These are phyloP conservation scores for Hyles vespertilio DNA, from an alignment of 1,140 invertebrate genomes.

Conservation along the genomic window DNA sequence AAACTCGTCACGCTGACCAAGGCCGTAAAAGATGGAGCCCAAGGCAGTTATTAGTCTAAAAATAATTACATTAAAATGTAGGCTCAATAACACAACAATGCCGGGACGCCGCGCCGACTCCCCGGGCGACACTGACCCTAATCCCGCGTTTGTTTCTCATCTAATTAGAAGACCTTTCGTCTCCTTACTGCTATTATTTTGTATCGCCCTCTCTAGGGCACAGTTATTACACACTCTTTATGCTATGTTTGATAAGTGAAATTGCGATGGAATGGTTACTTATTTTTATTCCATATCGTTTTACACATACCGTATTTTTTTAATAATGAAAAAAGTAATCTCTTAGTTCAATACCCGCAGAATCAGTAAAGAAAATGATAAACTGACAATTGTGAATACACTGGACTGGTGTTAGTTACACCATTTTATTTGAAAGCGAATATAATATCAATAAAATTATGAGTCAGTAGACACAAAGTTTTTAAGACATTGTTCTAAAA, in stretches of 20 bases:
- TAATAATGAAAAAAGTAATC: too few relatives aligned
- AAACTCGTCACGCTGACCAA: not conserved
- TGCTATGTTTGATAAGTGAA: constrained; percentile 2
- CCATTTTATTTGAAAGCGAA: too few relatives aligned
- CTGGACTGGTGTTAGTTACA: too few relatives aligned
- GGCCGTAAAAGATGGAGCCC: constrained; percentile 1
- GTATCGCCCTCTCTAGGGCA: constrained; percentile 17
- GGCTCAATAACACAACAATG: constrained; percentile 20
- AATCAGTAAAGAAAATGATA: too few relatives aligned
- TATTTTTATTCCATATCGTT: too few relatives aligned
- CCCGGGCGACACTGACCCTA: constrained; percentile 36
- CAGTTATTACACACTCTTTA: constrained; percentile 19
- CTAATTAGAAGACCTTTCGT: constrained; percentile 42
- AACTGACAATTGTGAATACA: too few relatives aligned
- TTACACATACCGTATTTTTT: too few relatives aligned
- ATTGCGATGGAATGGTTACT: too few relatives aligned
- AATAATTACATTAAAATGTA: constrained; percentile 31
- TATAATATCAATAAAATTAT: too few relatives aligned
- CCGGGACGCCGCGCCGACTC: constrained; percentile 11
- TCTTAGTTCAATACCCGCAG: too few relatives aligned
- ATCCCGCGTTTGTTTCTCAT: constrained; percentile 44
- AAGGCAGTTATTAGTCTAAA: constrained; percentile 12
- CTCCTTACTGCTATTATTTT: constrained; percentile 41
- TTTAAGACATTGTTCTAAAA: too few relatives aligned
- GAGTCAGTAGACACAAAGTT: too few relatives aligned